Evolutionary conservation across 1,140 invertebrate species (phyloP).

Genomic region (Drosophila asahinai): DNA sequence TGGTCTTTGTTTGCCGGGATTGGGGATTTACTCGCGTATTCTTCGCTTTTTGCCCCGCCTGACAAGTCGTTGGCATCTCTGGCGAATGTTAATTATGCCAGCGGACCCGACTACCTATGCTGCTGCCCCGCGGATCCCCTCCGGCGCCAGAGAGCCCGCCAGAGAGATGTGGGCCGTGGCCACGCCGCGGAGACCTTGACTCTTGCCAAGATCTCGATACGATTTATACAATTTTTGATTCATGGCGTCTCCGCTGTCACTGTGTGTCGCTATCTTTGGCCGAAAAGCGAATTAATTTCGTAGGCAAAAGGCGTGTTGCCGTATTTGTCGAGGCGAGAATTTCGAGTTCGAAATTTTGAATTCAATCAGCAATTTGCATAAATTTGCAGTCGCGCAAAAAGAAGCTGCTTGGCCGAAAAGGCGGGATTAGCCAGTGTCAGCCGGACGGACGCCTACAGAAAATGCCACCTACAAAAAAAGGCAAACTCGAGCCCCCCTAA

Average conservation of each 20-base stretch:
- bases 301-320: conserved; percentile 69
- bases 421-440: conserved; percentile 55
- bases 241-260: conserved; percentile 57
- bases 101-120: conserved; percentile 37
- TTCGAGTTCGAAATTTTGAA: conserved; percentile 65
- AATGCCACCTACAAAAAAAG: conserved; percentile 2
- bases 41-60: conserved; percentile 37
- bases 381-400: conserved; percentile 60
- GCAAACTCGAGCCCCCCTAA: background rate
- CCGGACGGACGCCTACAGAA: conserved; percentile 21
- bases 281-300: conserved; percentile 58
- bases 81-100: conserved; percentile 80
- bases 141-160: background rate
- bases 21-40: conserved; percentile 34
- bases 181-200: conserved; percentile 73
- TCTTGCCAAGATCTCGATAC: conserved; percentile 76
- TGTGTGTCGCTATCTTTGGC: conserved; percentile 37
- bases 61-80: conserved; percentile 69
- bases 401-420: conserved; percentile 63
- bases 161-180: conserved; percentile 75
- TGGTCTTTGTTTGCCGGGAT: conserved; percentile 41
- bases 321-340: conserved; percentile 66
- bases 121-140: conserved; percentile 9
- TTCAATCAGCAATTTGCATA: conserved; percentile 82
- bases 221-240: conserved; percentile 82